A percentile compares a stretch with the other conserved stretches of the same genome.
These are phyloP conservation scores for Bungarus multicinctus DNA, from an alignment of 2,113 vertebrate genomes.

Conservation along the genomic window DNA sequence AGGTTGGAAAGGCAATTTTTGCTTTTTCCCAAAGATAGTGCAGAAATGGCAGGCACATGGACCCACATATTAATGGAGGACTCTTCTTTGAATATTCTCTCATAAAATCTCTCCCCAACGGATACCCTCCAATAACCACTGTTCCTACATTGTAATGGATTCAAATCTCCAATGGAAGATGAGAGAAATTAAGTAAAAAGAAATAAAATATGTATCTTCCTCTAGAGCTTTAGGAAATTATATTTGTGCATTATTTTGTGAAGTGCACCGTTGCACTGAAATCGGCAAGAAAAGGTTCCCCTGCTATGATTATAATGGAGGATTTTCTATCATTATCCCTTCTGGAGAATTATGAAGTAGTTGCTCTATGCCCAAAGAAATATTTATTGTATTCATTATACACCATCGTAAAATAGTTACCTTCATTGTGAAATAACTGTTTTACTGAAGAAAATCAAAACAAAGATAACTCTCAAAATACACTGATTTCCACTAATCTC, in stretches of 20 bases:
- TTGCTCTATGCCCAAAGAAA: slow-evolving; percentile 12
- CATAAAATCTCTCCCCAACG: not conserved
- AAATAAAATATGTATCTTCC: not conserved
- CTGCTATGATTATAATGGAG: slow-evolving; percentile 29
- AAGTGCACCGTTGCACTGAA: not conserved
- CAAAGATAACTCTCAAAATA: not conserved
- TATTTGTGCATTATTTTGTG: not conserved
- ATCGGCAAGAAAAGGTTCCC: slow-evolving; percentile 34
- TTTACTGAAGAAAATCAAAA: not conserved
- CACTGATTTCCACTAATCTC: not conserved
- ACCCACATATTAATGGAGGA: not conserved
- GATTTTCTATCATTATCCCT: slow-evolving; percentile 34
- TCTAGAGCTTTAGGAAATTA: not conserved
- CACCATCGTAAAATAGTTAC: not conserved
- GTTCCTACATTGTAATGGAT: not conserved
- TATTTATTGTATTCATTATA: not conserved
- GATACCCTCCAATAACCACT: not conserved
- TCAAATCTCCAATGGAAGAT: not conserved
- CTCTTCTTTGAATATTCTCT: not conserved
- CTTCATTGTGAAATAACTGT: not conserved
- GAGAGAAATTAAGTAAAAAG: not conserved
- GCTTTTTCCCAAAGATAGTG: not conserved
- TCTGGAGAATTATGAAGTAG: slow-evolving; percentile 46
- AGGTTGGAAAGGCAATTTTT: too few species aligned
- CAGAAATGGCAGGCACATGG: not conserved